Evolutionary conservation across 2,888 invertebrate genomes (phyloP).

Genomic region (Andrena dorsata): DNA sequence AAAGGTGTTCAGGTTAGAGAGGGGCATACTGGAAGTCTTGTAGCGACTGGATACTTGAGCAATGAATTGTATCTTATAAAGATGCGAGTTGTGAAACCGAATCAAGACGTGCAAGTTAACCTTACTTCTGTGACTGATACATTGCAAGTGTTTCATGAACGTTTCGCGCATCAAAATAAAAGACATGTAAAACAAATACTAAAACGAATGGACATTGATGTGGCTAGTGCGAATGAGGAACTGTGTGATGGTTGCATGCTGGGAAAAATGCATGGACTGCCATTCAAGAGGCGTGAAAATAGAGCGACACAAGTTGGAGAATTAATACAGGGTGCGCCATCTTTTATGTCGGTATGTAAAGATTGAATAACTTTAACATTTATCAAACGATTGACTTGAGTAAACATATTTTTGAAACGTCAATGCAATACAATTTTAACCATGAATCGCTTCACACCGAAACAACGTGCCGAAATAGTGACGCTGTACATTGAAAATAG

Average conservation of each 20-base stretch:
- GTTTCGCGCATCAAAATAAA: constrained; percentile 1
- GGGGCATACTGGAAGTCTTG: neutral
- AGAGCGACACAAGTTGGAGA: constrained; percentile 49
- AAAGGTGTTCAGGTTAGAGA: neutral
- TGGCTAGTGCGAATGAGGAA: neutral
- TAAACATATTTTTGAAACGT: constrained; percentile 13
- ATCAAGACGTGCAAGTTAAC: neutral
- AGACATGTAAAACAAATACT: neutral
- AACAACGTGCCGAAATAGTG: constrained; percentile 13
- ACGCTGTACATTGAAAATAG: constrained; percentile 12
- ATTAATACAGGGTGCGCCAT: constrained; percentile 11
- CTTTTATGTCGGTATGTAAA: constrained; percentile 11
- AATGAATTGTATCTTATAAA: neutral
- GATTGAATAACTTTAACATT: constrained; percentile 11
- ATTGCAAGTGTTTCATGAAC: neutral
- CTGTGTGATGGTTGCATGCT: constrained; percentile 49
- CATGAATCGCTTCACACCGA: constrained; percentile 14
- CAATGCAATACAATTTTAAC: constrained; percentile 19
- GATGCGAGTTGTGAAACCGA: neutral
- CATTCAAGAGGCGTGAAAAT: constrained; percentile 21
- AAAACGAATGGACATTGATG: neutral
- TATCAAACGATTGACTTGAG: neutral
- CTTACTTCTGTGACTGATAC: neutral
- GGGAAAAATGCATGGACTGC: constrained; percentile 45
- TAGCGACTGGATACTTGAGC: neutral